Base-by-base conservation (phyloP, 2,113 vertebrate genomes). In the Pterocles burchelli region DNA sequence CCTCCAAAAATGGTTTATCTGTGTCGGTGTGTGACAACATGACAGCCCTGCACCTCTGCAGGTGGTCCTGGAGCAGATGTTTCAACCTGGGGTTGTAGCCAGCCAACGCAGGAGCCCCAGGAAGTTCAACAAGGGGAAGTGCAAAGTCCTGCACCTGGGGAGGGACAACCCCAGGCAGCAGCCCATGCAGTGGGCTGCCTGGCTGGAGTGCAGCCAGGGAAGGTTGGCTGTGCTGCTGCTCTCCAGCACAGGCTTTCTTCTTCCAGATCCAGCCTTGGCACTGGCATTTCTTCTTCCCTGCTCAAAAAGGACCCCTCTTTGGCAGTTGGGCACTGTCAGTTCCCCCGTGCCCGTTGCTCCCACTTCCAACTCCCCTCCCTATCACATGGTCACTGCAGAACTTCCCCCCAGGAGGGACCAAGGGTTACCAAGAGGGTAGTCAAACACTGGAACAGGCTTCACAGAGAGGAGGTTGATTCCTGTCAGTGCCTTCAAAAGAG, bases 11-110 rank as follows among this genome's bases (percentile, higher is more conserved):
- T 1, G 1, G 5, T 2, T 58, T n/a, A 22, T n/a, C 15, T 1
- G 2, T n/a, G n/a, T 48, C 4, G 8, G 8, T 1, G 2, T 66
- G 18, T 2, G 12, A 41, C 24, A 29, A 11, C n/a, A 31, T 29
- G 58, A 41, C 16, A 61, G 17, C 2, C 19, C 28, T 48, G 5
- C 29, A 41, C 13, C n/a, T 79, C 49, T 79, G 29, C n/a, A 72
- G 17, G 25, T 65, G 16, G 19, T 57, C 5, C 15, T 0, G 0
- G 26, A 25, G 13, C 43, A 80, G 25, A 48, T 25, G 29, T 48
- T 63, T 57, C 12, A 13, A 41, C 41, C 41, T 41, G 41, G 41
- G 41, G 41, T 41, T 13, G 41, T 41, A 41, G 13, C 13, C 41
- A 41, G 41, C 13, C 41, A 41, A 41, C 12, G 41, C 41, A 41